Base-by-base conservation (phyloP, 2,888 invertebrate genomes). In the Hypolimnas misippus region DNA sequence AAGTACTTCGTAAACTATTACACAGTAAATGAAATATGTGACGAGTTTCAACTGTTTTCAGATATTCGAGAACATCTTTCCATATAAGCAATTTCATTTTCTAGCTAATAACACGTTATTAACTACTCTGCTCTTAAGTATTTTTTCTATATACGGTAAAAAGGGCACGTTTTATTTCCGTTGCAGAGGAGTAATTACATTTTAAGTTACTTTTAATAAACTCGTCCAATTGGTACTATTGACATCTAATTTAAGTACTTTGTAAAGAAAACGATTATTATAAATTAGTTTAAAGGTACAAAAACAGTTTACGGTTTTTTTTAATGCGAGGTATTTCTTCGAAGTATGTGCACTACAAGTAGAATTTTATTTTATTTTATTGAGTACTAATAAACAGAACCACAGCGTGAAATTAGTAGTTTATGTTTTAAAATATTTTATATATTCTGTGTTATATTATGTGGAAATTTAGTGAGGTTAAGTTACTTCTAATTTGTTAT, bases 51-150 rank as follows among this genome's bases (percentile, higher is more conserved):
- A 12, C 10, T 35, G 33, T 35, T 35, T 35, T 35, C 33, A 35
- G 12, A 12, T 35, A 35, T 12, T 35, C 10, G 3, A 35, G 8
- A 12, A 4, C 8, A 35, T 35, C 33, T 8, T 44, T 44, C 19
- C 19, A 17, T 44, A 17, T 19, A 44, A 44, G 17, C 17, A 19
- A 12, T 19, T 21, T 46, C 7, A 12, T 21, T 42, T 42, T 44
- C 44, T 21, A n/a, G 21, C 8, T 12, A 46, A 46, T 12, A 46
- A 21, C 8, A 46, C 21, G 17, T 42, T 42, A 46, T 46, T 46
- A 12, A 25, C n/a, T n/a, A n/a, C n/a, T 3, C 10, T 10, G 19
- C 21, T 46, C 1, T 21, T 46, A 21, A 46, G 4, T 46, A 12
- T n/a, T 44, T 46, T 44, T 19, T 19, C 44, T 10, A 10, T 46